phyloP scores from a whole-genome alignment of 2,888 invertebrate genomes.

The Macaria notata region DNA sequence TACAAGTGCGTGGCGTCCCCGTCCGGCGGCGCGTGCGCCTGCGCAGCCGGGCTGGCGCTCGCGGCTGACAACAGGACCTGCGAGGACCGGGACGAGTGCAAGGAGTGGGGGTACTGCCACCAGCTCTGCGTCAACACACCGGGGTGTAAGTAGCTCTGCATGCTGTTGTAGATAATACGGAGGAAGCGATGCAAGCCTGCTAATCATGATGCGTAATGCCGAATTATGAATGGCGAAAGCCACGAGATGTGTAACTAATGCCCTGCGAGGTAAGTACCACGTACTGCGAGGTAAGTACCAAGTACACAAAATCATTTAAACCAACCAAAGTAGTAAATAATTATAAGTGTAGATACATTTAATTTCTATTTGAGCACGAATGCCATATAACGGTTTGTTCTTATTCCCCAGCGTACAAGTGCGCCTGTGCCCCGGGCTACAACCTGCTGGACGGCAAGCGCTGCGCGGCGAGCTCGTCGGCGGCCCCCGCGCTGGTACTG shows the following conservation, averaged over 20 bases:
- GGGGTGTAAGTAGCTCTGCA: constrained; percentile 75
- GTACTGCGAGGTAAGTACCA: no score
- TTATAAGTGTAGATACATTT: constrained; percentile 36
- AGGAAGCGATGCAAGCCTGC: no score
- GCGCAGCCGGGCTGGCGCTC: constrained; percentile 92
- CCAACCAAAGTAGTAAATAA: constrained; percentile 41
- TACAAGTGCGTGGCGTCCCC: constrained; percentile 95
- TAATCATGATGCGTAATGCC: constrained; percentile 34
- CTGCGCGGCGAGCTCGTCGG: constrained; percentile 84
- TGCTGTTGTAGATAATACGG: no score
- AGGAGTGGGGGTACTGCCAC: constrained; percentile 96
- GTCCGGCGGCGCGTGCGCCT: constrained; percentile 94
- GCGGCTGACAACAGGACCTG: constrained; percentile 93
- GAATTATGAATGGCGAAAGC: no score
- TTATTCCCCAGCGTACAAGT: constrained; percentile 84
- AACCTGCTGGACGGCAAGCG: constrained; percentile 80
- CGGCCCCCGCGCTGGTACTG: constrained; percentile 74
- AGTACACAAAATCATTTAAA: no score
- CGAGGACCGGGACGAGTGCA: constrained; percentile 95
- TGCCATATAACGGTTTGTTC: no score
- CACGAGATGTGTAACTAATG: no score
- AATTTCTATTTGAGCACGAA: no score
- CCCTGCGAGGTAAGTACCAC: no score
- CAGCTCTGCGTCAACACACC: constrained; percentile 95
- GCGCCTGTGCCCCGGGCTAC: constrained; percentile 92